Evolutionary conservation across 2,888 invertebrate species (phyloP), one percentile per base, ranked within the genome.

Genomic region (Coleophora deauratella): DNA sequence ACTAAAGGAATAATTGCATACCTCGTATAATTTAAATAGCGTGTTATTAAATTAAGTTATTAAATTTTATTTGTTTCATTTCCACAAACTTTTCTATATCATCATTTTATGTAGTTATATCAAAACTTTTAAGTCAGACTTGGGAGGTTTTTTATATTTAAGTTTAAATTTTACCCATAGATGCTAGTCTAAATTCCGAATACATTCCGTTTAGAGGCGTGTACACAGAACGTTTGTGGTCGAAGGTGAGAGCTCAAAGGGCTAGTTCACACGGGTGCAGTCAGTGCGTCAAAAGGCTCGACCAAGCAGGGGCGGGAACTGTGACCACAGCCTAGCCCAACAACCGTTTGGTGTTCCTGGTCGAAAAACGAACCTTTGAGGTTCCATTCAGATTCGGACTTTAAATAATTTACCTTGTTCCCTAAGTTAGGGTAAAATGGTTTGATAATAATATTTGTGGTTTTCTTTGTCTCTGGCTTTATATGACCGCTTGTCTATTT

Each of bases 171-270:
- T 21, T 4, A 21, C 21, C 21, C 6, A 21, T 6, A 21, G 21
- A 21, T 4, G 21, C 21, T 21, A 21, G 3, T 21, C 21, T 21
- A 21, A 21, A 21, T 72, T 74, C 76, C 64, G 64, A 63, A 66
- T 64, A 50, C 56, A 59, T 61, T 56, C 57, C 52, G 57, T 54
- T 62, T 66, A 63, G 65, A 65, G 68, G 59, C 60, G 71, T 66
- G 68, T 67, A 62, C 63, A 66, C 67, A 72, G 66, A 78, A 71
- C 70, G 74, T 78, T 80, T 81, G 82, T 70, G 82, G 82, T 75
- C 52, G 57, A 62, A 79, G 81, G 80, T 79, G 79, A 68, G 71
- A 79, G 74, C 63, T 80, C 78, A 80, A 80, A 84, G 76, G 77
- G 70, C 66, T 61, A 59, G 67, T 75, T 76, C 73, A 68, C 75